Percentiles rank a stretch among this genome's conserved stretches.
phyloP scores from a whole-genome alignment of 2,888 invertebrate genomes.

The Nomada ruficornis region DNA sequence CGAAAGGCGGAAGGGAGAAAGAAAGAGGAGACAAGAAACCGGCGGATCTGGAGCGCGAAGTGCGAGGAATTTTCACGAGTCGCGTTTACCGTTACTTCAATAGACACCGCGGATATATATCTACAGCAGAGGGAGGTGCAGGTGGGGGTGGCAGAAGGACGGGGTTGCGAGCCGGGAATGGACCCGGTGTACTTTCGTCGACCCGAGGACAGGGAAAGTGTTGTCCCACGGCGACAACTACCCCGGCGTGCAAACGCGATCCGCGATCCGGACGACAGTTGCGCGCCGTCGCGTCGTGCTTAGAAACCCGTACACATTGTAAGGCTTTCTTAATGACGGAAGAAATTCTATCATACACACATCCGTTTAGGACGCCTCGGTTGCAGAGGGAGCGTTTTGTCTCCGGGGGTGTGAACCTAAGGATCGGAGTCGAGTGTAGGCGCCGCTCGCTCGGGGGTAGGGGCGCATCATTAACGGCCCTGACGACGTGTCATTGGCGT shows the following conservation, averaged over 20 bases:
- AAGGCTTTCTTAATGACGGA: slow-evolving; percentile 84
- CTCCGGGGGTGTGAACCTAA: slow-evolving; percentile 75
- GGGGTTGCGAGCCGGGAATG: slow-evolving; percentile 11
- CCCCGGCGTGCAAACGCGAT: background rate
- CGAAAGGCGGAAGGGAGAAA: slow-evolving; percentile 57
- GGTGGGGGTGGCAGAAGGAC: slow-evolving; percentile 20
- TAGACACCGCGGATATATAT: slow-evolving; percentile 72
- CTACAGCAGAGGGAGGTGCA: slow-evolving; percentile 18
- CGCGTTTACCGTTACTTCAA: slow-evolving; percentile 79
- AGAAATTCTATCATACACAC: slow-evolving; percentile 83
- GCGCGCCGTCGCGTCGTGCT: slow-evolving; percentile 62
- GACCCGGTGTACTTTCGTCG: slow-evolving; percentile 63
- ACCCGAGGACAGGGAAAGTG: slow-evolving; percentile 62
- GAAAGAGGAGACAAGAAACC: slow-evolving; percentile 72
- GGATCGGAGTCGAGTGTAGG: slow-evolving; percentile 70
- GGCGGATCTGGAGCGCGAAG: slow-evolving; percentile 76
- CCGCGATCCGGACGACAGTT: slow-evolving; percentile 69
- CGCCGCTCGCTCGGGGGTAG: slow-evolving; percentile 56
- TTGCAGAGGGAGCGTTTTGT: slow-evolving; percentile 78
- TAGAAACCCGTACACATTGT: slow-evolving; percentile 80
- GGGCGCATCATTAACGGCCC: slow-evolving; percentile 78
- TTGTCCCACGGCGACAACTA: slow-evolving; percentile 59
- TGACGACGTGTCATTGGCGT: slow-evolving; percentile 73
- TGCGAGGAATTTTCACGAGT: slow-evolving; percentile 74
- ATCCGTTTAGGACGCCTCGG: slow-evolving; percentile 82